Evolutionary conservation across 1,140 invertebrate species (phyloP).

Genomic region (Lanistes nyassanus): DNA sequence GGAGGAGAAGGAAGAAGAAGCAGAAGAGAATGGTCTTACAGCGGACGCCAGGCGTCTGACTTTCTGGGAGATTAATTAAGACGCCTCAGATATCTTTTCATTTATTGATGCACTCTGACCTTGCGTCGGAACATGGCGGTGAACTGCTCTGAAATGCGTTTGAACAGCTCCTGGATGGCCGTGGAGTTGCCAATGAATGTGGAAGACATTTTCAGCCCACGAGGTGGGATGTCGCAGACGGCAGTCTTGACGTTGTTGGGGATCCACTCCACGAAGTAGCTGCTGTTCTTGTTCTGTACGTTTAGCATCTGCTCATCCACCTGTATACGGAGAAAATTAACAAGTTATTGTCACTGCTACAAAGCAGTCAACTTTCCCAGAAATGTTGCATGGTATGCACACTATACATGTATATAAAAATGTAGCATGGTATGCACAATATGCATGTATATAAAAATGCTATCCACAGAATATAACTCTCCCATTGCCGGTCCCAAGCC

Average conservation of each 20-base stretch:
- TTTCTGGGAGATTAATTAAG: too few relatives aligned
- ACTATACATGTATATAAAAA: neutral
- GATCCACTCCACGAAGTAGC: slow-evolving; percentile 93
- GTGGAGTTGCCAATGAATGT: slow-evolving; percentile 79
- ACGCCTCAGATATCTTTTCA: too few relatives aligned
- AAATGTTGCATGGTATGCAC: neutral
- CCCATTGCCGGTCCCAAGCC: too few relatives aligned
- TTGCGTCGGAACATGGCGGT: slow-evolving; percentile 65
- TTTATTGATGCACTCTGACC: neutral
- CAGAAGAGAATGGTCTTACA: too few relatives aligned
- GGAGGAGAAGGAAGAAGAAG: too few relatives aligned
- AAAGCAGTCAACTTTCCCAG: neutral
- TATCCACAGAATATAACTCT: neutral
- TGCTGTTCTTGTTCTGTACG: slow-evolving; percentile 66
- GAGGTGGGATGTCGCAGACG: slow-evolving; percentile 90
- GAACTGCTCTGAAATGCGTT: slow-evolving; percentile 74
- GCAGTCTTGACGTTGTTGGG: slow-evolving; percentile 91
- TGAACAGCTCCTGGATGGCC: slow-evolving; percentile 81
- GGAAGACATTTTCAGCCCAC: slow-evolving; percentile 88
- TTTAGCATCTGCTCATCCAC: slow-evolving; percentile 61
- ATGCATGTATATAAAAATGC: neutral
- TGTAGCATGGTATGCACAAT: neutral
- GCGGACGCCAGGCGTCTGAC: too few relatives aligned
- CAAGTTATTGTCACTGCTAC: slow-evolving; percentile 91
- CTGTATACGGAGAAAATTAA: slow-evolving; percentile 81